Evolutionary conservation across 2,797 vertebrate species (phyloP).

Genomic region (Lepilemur ruficaudatus): DNA sequence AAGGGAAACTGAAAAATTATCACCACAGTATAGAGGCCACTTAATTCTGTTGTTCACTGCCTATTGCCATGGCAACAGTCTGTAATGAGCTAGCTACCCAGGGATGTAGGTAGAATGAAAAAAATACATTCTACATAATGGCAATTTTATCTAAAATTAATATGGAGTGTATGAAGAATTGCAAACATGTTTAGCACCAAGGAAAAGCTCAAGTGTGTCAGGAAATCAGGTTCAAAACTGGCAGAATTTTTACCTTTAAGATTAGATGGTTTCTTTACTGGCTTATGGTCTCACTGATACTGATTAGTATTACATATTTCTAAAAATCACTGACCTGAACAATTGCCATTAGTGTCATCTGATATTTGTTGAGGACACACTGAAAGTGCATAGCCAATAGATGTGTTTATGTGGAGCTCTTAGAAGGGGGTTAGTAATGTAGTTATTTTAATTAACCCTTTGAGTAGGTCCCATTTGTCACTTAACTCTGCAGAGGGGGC

Average conservation of each 20-base stretch:
- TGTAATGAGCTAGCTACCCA: not conserved
- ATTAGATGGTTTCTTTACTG: not conserved
- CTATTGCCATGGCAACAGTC: not conserved
- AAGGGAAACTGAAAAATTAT: not conserved
- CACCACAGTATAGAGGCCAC: not conserved
- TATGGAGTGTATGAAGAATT: not conserved
- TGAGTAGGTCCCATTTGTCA: not conserved
- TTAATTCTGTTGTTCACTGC: not conserved
- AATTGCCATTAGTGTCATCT: not conserved
- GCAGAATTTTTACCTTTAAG: not conserved
- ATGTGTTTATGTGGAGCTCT: conserved; percentile 23
- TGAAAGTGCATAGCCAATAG: not conserved
- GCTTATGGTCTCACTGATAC: not conserved
- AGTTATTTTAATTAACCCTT: conserved; percentile 19
- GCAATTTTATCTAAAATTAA: conserved; percentile 44
- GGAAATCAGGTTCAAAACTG: conserved; percentile 22
- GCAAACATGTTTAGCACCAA: conserved; percentile 32
- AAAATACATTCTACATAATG: not conserved
- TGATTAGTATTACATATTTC: not conserved
- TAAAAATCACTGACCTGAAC: not conserved
- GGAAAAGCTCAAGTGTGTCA: not conserved
- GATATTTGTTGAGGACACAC: not conserved
- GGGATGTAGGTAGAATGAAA: not conserved
- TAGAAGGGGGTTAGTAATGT: not conserved
- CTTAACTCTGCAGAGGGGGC: not conserved